Evolutionary conservation across 2,113 vertebrate genomes (phyloP), one percentile per base, ranked within the genome.

Genomic region (Laticauda colubrina): DNA sequence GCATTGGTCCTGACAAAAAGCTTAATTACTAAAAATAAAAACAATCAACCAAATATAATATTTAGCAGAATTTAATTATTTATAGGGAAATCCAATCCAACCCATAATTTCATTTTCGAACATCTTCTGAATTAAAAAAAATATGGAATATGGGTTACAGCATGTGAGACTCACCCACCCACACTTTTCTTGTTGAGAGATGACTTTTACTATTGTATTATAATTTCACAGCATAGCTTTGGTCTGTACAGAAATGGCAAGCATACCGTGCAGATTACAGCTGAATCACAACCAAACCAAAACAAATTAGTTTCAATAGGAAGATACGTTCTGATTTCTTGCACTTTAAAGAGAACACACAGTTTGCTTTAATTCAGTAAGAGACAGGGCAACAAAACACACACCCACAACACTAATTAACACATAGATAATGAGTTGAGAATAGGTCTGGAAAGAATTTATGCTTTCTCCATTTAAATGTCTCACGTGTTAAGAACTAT

Each of bases 1-100:
- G 96, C 95, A 85, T 61, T 89, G 87, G 93, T 85, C 54, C 90
- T 96, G 92, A 20, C 88, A 94, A 26, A 90, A 94, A 54, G 93
- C 85, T 94, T 91, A 94, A 94, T 95, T 29, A 81, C 1, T 9
- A 34, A 57, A 90, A 92, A 95, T 88, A 51, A 56, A 81, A 81
- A 48, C 24, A n/a, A 61, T 51, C 26, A 56, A 69, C 43, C 85
- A 93, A 61, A 89, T 20, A 61, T 81, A 92, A 48, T 0, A 0
- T 14, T 90, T 92, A 85, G 57, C 94, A 93, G 91, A 88, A 89
- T 90, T 92, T 21, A 53, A 69, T 56, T 85, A 93, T 90, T 85
- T 56, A 53, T 11, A 54, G 85, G 55, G 45, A 90, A 93, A n/a
- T 15, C 55, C 55, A 86, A 81, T 86, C 45, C 29, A 85, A 57